Conservation (phyloP, 2,888 invertebrate species). For the Limnephilus marmoratus region DNA sequence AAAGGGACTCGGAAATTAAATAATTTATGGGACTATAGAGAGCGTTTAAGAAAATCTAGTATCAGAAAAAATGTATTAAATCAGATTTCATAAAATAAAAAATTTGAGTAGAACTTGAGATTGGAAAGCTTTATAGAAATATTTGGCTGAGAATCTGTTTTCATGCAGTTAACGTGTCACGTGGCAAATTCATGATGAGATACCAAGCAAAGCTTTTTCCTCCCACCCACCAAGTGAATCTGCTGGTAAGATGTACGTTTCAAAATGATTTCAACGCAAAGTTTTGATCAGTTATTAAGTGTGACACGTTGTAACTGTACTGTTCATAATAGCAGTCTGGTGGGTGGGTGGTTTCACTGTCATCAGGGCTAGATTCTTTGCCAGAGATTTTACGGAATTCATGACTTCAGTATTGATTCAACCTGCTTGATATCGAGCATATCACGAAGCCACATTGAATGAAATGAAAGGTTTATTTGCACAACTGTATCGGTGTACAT, state of each 20-base stretch:
- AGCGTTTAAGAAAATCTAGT: neutral
- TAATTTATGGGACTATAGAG: neutral
- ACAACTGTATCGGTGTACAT: slow-evolving; percentile 44
- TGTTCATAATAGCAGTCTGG: slow-evolving; percentile 51
- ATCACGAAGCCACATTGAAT: slow-evolving; percentile 64
- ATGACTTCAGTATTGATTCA: slow-evolving; percentile 58
- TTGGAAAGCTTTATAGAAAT: neutral
- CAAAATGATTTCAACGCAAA: slow-evolving; percentile 17
- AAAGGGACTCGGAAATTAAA: neutral
- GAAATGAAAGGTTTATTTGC: slow-evolving; percentile 30
- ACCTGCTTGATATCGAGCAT: slow-evolving; percentile 64
- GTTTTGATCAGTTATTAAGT: slow-evolving; percentile 51
- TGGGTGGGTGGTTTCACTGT: slow-evolving; percentile 64
- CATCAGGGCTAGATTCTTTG: slow-evolving; percentile 66
- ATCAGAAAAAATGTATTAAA: neutral
- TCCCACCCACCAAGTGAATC: slow-evolving; percentile 77
- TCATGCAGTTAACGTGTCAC: slow-evolving; percentile 55
- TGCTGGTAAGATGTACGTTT: slow-evolving; percentile 50
- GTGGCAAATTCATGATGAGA: slow-evolving; percentile 71
- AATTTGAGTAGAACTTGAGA: neutral
- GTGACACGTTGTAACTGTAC: slow-evolving; percentile 49
- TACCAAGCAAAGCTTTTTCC: slow-evolving; percentile 80
- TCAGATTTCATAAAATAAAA: neutral
- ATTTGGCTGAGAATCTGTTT: slow-evolving; percentile 37
- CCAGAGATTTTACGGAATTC: slow-evolving; percentile 55